A percentile compares a stretch with the other conserved stretches of the same genome.
These are phyloP conservation scores for Morus bassanus DNA, from an alignment of 2,797 vertebrate species.

Conservation along the genomic window DNA sequence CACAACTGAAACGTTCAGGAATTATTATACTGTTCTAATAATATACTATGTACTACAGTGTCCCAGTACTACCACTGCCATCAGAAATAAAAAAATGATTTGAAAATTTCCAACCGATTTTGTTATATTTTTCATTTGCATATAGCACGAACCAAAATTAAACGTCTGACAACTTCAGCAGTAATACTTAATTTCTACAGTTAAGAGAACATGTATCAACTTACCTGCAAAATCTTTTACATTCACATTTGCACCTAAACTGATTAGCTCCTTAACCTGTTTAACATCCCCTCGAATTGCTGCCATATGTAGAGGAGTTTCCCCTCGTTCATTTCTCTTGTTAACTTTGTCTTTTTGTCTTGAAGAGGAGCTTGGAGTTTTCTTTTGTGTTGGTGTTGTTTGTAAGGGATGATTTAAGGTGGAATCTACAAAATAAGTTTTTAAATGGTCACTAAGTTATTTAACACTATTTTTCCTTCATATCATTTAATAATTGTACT, in stretches of 20 bases:
- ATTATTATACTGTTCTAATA: not conserved
- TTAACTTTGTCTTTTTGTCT: constrained; percentile 99
- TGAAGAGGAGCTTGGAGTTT: constrained; percentile 88
- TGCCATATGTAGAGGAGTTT: constrained; percentile 97
- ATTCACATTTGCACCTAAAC: constrained; percentile 95
- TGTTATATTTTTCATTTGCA: not conserved
- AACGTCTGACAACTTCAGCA: not conserved
- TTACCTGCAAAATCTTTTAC: constrained; percentile 99
- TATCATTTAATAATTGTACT: not conserved
- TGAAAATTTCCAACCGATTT: not conserved
- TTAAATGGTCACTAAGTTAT: not conserved
- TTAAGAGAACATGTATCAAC: not conserved
- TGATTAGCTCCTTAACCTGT: constrained; percentile 97
- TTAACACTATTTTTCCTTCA: not conserved
- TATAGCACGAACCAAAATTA: not conserved
- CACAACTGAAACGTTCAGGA: not conserved
- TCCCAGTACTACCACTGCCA: not conserved
- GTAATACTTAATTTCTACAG: not conserved
- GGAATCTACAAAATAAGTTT: constrained; percentile 83
- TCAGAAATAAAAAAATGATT: not conserved
- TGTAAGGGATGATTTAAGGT: constrained; percentile 93
- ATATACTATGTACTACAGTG: rapidly evolving
- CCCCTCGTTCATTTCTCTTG: constrained; percentile 97
- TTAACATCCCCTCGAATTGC: constrained; percentile 96
- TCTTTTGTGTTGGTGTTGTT: constrained; percentile 90